These are phyloP conservation scores for Neuroscelio doddi DNA, from an alignment of 2,888 invertebrate species.

Conservation along the genomic window DNA sequence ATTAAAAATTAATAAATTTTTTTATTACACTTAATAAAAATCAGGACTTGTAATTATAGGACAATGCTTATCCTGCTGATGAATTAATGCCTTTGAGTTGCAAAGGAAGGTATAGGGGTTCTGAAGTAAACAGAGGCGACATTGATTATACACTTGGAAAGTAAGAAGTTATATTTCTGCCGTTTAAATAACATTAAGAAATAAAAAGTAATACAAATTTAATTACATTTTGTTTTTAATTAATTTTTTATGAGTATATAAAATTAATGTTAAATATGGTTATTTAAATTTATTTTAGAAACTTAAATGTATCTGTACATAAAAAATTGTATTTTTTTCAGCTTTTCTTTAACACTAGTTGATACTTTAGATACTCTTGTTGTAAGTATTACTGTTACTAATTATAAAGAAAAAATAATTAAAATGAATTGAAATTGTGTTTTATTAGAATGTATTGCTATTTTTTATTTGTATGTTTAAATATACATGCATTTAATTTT, in stretches of 20 bases:
- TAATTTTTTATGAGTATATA: not conserved
- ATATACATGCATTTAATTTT: too few relatives aligned
- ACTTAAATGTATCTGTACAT: too few relatives aligned
- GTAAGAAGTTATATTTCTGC: constrained; percentile 76
- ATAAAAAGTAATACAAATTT: not conserved
- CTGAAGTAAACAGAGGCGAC: constrained; percentile 93
- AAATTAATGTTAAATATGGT: too few relatives aligned
- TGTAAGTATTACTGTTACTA: constrained; percentile 73
- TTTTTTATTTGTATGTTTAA: too few relatives aligned
- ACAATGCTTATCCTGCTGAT: constrained; percentile 98
- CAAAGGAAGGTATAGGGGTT: constrained; percentile 90
- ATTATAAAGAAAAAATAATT: constrained; percentile 1
- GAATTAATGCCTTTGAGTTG: constrained; percentile 98
- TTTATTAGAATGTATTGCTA: too few relatives aligned
- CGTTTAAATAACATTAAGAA: not conserved
- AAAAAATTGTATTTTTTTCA: constrained; percentile 73
- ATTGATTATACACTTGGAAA: constrained; percentile 98
- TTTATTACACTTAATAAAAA: too few relatives aligned
- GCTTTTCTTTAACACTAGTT: constrained; percentile 96
- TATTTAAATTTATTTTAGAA: too few relatives aligned
- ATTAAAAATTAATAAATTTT: too few relatives aligned
- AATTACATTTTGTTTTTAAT: not conserved
- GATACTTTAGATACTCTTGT: constrained; percentile 95
- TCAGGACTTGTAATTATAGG: constrained; percentile 69
- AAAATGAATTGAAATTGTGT: too few relatives aligned